Conservation (phyloP, 2,113 vertebrate genomes). For the Heterotis niloticus region DNA sequence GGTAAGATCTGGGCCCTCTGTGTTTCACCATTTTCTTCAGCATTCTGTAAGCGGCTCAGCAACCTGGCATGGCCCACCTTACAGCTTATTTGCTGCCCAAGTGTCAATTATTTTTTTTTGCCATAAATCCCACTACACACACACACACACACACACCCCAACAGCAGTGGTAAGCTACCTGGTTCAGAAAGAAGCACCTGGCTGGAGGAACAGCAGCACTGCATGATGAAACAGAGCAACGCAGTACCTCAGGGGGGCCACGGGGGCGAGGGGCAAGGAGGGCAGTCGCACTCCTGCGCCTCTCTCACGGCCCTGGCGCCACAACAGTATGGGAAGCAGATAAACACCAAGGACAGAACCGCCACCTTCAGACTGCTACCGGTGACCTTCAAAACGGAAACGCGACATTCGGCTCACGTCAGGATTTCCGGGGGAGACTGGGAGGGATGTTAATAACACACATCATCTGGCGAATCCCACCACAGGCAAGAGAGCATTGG, state of each 20-base stretch:
- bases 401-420: neutral
- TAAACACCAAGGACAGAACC: slow-evolving; percentile 4
- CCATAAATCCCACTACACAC: neutral
- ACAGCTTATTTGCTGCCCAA: neutral
- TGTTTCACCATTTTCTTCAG: neutral
- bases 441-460: neutral
- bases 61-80: neutral
- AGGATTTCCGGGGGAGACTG: neutral
- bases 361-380: neutral
- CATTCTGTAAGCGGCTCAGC: neutral
- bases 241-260: neutral
- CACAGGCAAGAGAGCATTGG: too few species aligned
- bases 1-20: too few species aligned
- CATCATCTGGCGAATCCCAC: too few species aligned
- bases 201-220: neutral
- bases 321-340: slow-evolving; percentile 1
- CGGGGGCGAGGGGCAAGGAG: neutral
- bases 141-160: neutral
- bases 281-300: neutral
- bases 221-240: neutral
- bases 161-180: neutral
- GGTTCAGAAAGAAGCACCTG: neutral
- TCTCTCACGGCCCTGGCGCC: neutral
- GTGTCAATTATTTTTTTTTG: neutral
- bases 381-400: neutral